Base-by-base conservation (phyloP, 2,113 vertebrate genomes). In the Atractosteus spatula region DNA sequence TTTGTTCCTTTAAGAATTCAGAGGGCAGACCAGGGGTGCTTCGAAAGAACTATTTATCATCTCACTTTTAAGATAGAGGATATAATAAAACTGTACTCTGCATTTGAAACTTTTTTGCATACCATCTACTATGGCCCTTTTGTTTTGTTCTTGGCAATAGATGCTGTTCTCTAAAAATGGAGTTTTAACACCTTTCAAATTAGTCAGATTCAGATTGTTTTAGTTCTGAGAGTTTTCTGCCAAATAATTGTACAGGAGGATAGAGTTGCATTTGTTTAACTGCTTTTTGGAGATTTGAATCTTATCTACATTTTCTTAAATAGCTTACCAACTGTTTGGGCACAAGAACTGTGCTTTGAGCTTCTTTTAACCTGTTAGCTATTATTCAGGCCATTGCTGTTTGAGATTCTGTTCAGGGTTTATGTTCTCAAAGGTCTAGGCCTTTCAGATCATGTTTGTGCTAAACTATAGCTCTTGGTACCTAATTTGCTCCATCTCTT, bases 1-100 rank as follows among this genome's bases (percentile, higher is more conserved):
- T 91, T 91, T 93, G 88, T 92, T 90, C 88, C 84, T 91, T 87
- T 82, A 94, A 92, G 90, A 94, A 95, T 91, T 90, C 89, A 77
- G 82, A 91, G 91, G 84, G 86, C 89, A 93, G 89, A 83, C 82
- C 81, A 68, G 80, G 78, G 81, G 83, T 91, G 82, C 71, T 67
- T 82, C 75, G 84, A 83, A 88, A 80, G 76, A 70, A 83, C 84
- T 90, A 89, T 95, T 94, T 89, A 90, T 94, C 89, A 92, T 92
- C 80, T 76, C 70, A 78, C 65, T 59, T 76, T 85, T 73, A 79
- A 83, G 81, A 74, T 73, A 77, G 83, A 76, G 77, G 84, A 77
- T 54, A 29, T 54, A 55, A 29, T 5, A 16, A 13, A n/a, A 59
- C 85, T 86, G 80, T 85, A 87, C 89, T 84, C 89, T 88, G 86